Percentiles rank a stretch among this genome's conserved stretches.
phyloP scores from a whole-genome alignment of 2,888 invertebrate genomes.

The Pseudococcus viburni region DNA sequence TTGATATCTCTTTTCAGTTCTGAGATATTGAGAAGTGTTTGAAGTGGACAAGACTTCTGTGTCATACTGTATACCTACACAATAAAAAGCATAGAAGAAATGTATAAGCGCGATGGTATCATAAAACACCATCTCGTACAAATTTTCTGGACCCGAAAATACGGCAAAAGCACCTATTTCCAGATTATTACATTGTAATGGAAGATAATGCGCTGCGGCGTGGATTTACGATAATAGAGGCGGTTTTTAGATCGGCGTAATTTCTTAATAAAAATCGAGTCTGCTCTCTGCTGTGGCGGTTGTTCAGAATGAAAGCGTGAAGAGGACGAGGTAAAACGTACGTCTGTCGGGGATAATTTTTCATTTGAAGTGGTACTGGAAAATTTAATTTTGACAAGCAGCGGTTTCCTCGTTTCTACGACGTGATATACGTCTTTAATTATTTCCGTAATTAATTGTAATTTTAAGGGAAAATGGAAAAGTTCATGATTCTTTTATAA shows the following conservation, averaged over 20 bases:
- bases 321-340: not conserved
- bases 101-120: not conserved
- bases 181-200: conserved; percentile 48
- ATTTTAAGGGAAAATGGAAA: conserved; percentile 38
- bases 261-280: conserved; percentile 17
- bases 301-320: not conserved
- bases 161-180: conserved; percentile 8
- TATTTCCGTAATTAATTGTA: conserved; percentile 50
- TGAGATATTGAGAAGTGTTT: no score
- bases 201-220: not conserved
- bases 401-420: conserved; percentile 52
- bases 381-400: conserved; percentile 45
- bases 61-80: not conserved
- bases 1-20: no score
- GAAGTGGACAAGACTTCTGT: no score
- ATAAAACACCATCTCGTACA: not conserved
- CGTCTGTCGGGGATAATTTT: conserved; percentile 21
- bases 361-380: conserved; percentile 40
- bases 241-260: conserved; percentile 50
- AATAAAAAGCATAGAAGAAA: not conserved
- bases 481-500: conserved; percentile 48
- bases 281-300: not conserved
- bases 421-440: conserved; percentile 46
- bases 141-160: not conserved
- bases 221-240: conserved; percentile 43